Conservation (phyloP, 2,113 vertebrate species). For the Poeciliopsis prolifica region DNA sequence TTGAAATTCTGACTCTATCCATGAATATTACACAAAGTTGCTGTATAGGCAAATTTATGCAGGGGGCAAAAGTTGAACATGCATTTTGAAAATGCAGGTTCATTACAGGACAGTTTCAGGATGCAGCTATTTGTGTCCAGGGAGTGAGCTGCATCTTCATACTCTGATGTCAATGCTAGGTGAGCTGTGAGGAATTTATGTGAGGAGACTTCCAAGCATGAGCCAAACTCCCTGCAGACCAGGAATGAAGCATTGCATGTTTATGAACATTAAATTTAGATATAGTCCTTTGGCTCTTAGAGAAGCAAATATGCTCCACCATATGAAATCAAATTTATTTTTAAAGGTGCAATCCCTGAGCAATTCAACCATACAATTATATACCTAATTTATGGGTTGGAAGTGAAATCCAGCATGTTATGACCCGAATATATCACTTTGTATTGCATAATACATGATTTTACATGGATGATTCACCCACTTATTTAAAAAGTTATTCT, state of each 20-base stretch:
- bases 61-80: neutral
- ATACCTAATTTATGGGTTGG: slow-evolving; percentile 32
- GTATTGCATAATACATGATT: slow-evolving; percentile 23
- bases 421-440: slow-evolving; percentile 52
- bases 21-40: slow-evolving; percentile 6
- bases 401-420: slow-evolving; percentile 10
- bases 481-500: neutral
- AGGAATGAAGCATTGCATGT: neutral
- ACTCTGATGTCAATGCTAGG: neutral
- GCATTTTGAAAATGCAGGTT: slow-evolving; percentile 17
- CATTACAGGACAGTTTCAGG: neutral
- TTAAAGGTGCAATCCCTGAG: slow-evolving; percentile 1
- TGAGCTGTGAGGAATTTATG: neutral
- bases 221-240: neutral
- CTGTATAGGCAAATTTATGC: neutral
- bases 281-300: neutral
- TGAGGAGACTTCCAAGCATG: neutral
- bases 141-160: slow-evolving; percentile 10
- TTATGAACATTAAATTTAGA: slow-evolving; percentile 7
- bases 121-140: neutral
- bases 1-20: neutral
- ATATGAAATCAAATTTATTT: slow-evolving; percentile 1
- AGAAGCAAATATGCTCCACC: neutral
- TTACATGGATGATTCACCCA: slow-evolving; percentile 11
- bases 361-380: neutral